These are phyloP conservation scores for Agrotis exclamationis DNA, from an alignment of 2,888 invertebrate species.

Conservation along the genomic window DNA sequence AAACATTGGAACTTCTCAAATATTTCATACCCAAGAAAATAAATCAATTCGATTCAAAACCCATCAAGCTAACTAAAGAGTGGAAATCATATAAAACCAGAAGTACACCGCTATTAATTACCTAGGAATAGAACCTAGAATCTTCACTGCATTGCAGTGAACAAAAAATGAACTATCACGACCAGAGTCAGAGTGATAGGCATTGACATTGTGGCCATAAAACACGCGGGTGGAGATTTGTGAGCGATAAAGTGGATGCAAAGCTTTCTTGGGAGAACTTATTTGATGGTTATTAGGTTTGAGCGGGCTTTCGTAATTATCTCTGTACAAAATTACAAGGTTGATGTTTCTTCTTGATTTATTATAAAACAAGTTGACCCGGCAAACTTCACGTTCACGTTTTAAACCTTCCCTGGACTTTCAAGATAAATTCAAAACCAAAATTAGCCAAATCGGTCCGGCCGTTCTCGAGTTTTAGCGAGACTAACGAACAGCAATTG, in stretches of 20 bases:
- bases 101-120: neutral
- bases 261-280: slow-evolving; percentile 6
- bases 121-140: neutral
- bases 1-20: neutral
- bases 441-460: too few species aligned
- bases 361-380: too few species aligned
- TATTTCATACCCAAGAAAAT: neutral
- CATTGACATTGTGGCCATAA: slow-evolving; percentile 56
- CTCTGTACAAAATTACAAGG: neutral
- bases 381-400: too few species aligned
- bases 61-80: neutral
- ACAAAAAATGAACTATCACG: slow-evolving; percentile 55
- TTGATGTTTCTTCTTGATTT: too few species aligned
- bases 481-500: too few species aligned
- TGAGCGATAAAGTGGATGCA: slow-evolving; percentile 21
- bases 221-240: slow-evolving; percentile 29
- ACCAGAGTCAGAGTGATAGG: slow-evolving; percentile 44
- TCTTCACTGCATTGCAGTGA: neutral
- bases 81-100: neutral
- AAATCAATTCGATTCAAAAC: neutral
- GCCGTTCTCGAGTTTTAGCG: too few species aligned
- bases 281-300: slow-evolving; percentile 5
- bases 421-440: too few species aligned
- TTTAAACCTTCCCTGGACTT: too few species aligned
- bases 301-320: neutral